These are phyloP conservation scores for Liodrosophila aerea DNA, from an alignment of 2,888 invertebrate species.

Conservation along the genomic window DNA sequence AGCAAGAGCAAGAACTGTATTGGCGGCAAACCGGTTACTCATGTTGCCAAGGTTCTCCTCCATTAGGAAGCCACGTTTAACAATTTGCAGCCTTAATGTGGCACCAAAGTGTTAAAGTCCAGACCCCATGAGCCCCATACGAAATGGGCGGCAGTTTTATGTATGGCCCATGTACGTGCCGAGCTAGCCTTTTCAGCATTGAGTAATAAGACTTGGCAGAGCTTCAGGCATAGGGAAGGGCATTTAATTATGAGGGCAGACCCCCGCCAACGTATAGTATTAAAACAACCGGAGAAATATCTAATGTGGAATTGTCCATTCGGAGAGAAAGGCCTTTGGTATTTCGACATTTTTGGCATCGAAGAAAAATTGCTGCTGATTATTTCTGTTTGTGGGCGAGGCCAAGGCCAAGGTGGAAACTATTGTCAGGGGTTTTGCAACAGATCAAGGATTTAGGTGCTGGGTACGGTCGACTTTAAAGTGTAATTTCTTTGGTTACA, in stretches of 20 bases:
- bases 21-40: constrained; percentile 12
- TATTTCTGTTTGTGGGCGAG: too few relatives aligned
- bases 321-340: not conserved
- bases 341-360: constrained; percentile 46
- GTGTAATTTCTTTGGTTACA: constrained; percentile 75
- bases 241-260: constrained; percentile 68
- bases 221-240: not conserved
- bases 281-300: constrained; percentile 66
- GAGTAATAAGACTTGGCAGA: constrained; percentile 10
- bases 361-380: constrained; percentile 45
- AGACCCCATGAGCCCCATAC: constrained; percentile 63
- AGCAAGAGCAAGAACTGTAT: not conserved
- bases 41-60: constrained; percentile 15
- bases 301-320: constrained; percentile 49
- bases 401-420: not conserved
- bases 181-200: constrained; percentile 49
- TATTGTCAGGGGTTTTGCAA: not conserved
- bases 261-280: constrained; percentile 65
- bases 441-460: not conserved
- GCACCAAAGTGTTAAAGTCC: constrained; percentile 75
- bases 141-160: constrained; percentile 60
- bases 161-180: constrained; percentile 69
- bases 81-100: constrained; percentile 75
- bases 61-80: constrained; percentile 61
- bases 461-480: constrained; percentile 53